Base-by-base conservation (phyloP, 2,797 vertebrate species). In the Alauda arvensis region DNA sequence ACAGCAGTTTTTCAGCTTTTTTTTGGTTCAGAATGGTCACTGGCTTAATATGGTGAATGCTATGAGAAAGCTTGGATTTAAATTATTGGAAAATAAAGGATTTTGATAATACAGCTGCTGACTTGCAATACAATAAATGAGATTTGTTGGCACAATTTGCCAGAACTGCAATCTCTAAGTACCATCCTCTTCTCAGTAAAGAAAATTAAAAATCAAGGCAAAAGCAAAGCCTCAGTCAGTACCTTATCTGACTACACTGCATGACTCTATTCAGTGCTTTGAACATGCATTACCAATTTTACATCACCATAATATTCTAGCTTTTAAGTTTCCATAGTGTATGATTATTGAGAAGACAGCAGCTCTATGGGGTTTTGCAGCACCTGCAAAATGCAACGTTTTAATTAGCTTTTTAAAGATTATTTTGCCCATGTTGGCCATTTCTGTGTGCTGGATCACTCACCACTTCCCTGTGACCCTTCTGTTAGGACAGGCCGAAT, bases 401-500 rank as follows among this genome's bases (percentile, higher is more conserved):
- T 45, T 56, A 81, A 70, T 43, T 4, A 21, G 24, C 12, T 71
- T 63, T 62, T 33, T 1, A 18, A 63, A 70, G 37, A 15, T 20
- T 33, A 23, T 31, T 61, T 69, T 77, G 28, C 40, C 51, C 60
- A 61, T 0, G 0, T 15, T 21, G 37, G 42, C 12, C 52, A 76
- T 46, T 34, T 23, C 20, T 33, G 63, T 20, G 24, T 10, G 8
- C 53, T 28, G 23, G 7, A 26, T 46, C 28, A 14, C 21, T 21
- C 40, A 11, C 14, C 60, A 56, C 29, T 61, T 34, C 51, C 24
- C 62, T 17, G 69, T 9, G 43, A 34, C 21, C 12, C 12, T 18
- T 23, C 18, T 39, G 6, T 17, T 28, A 33, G 52, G 45, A 66
- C n/a, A 71, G 53, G 37, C 16, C 1, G 0, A 8, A 1, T 1